Evolutionary conservation across 2,888 invertebrate genomes (phyloP), one percentile per base, ranked within the genome.

Genomic region (Frankliniella intonsa): DNA sequence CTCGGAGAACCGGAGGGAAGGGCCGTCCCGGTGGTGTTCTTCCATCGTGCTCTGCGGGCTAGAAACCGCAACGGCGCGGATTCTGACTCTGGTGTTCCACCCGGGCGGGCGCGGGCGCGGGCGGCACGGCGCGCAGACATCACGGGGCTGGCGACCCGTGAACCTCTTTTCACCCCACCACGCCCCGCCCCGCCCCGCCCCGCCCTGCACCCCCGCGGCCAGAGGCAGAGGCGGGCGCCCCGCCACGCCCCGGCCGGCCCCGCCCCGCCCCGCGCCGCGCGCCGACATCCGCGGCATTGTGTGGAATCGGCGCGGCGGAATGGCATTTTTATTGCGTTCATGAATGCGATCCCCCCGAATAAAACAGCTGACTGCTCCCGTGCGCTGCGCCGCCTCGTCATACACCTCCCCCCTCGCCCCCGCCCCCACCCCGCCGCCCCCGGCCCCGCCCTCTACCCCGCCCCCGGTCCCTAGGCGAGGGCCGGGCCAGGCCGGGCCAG

Each of bases 251-350:
- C 17, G 62, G 62, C 62, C 14, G 17, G 19, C 11, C 19, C 62
- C 62, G 62, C 55, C 55, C 10, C 55, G 14, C 14, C 55, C 62
- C 14, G 62, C 14, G 62, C 62, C 62, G 62, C 62, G 19, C 62
- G 17, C 62, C 62, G 17, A 11, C 62, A 62, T 76, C 25, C 69
- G 69, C 22, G 69, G 69, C 69, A 76, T 76, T 76, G 69, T 76
- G 69, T 76, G 69, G 25, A 76, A 76, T 76, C 69, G 69, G 25
- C 69, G 69, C 69, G 11, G 22, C 69, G 69, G 69, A 76, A 76
- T 76, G 69, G 69, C 69, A 76, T 76, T 76, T 76, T 76, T 76
- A 76, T 76, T 76, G 69, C 69, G 69, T 76, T 76, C 69, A 76
- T 76, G 69, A 76, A 76, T 76, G 69, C 69, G 69, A 76, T 76